Evolutionary conservation across 2,888 invertebrate genomes (phyloP).

Genomic region (Cyclophora albipunctata): DNA sequence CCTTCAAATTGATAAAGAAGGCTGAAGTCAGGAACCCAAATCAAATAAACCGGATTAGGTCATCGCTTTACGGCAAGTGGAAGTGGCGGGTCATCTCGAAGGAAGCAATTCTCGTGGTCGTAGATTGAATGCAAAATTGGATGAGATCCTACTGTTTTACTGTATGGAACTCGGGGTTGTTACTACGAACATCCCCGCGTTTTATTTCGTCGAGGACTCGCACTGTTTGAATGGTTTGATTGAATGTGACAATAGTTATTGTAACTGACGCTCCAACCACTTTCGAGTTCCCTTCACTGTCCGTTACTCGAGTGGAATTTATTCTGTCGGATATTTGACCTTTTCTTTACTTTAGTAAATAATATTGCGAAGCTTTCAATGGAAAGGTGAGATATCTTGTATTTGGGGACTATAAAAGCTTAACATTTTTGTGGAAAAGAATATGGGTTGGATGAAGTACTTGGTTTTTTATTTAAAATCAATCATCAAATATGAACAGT

Average conservation of each 20-base stretch:
- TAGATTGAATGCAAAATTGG: slow-evolving; percentile 76
- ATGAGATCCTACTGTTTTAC: slow-evolving; percentile 70
- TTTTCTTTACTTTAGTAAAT: slow-evolving; percentile 25
- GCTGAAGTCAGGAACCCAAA: slow-evolving; percentile 62
- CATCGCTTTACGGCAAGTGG: slow-evolving; percentile 69
- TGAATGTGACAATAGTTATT: slow-evolving; percentile 71
- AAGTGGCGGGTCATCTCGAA: slow-evolving; percentile 71
- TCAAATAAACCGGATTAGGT: slow-evolving; percentile 73
- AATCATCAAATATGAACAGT: too few relatives aligned
- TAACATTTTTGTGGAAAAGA: neutral
- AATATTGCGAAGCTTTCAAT: slow-evolving; percentile 21
- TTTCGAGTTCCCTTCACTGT: slow-evolving; percentile 39
- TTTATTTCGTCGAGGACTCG: slow-evolving; percentile 59
- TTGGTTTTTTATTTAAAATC: too few relatives aligned
- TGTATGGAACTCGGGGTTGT: slow-evolving; percentile 56
- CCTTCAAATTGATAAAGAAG: slow-evolving; percentile 57
- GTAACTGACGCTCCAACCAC: slow-evolving; percentile 47
- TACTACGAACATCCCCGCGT: slow-evolving; percentile 46
- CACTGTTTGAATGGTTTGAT: slow-evolving; percentile 63
- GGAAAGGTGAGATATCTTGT: neutral
- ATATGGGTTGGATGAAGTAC: too few relatives aligned
- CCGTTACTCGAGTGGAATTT: slow-evolving; percentile 35
- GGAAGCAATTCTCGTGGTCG: slow-evolving; percentile 71
- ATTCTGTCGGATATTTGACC: slow-evolving; percentile 35
- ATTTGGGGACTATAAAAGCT: neutral